Conservation (phyloP, 92 coral and sea anemone species). For the Porites cylindrica region DNA sequence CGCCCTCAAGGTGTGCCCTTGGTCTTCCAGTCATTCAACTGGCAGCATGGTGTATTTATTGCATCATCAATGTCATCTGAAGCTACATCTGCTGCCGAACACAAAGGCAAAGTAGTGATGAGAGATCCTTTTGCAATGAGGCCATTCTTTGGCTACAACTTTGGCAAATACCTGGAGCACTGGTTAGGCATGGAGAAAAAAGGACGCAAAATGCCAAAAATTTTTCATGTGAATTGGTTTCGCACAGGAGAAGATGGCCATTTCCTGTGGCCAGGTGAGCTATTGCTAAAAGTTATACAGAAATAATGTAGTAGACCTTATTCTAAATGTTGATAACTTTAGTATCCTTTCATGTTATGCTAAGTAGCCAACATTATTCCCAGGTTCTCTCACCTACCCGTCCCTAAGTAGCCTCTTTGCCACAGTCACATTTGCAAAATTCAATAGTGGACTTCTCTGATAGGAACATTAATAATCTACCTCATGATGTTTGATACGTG, state of each 20-base stretch:
- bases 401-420: no score
- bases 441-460: no score
- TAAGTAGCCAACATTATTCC: no score
- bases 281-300: not conserved
- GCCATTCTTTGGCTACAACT: constrained; percentile 96
- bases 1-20: constrained; percentile 96
- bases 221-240: constrained; percentile 99
- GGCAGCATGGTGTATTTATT: constrained; percentile 98
- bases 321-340: no score
- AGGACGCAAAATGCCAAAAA: constrained; percentile 79
- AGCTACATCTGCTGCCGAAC: constrained; percentile 96
- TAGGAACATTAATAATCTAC: no score
- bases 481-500: no score
- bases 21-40: constrained; percentile 88
- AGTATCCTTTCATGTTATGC: no score
- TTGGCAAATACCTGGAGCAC: constrained; percentile 93
- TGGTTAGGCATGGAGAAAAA: constrained; percentile 86
- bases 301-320: not conserved
- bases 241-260: constrained; percentile 79
- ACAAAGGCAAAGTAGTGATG: constrained; percentile 89
- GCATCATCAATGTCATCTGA: constrained; percentile 95
- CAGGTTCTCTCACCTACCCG: no score
- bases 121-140: constrained; percentile 99
- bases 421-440: no score
- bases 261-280: constrained; percentile 96